Percentiles rank a stretch among this genome's conserved stretches.
Evolutionary conservation across 2,113 vertebrate species (phyloP).

Genomic region (Grallaria varia): DNA sequence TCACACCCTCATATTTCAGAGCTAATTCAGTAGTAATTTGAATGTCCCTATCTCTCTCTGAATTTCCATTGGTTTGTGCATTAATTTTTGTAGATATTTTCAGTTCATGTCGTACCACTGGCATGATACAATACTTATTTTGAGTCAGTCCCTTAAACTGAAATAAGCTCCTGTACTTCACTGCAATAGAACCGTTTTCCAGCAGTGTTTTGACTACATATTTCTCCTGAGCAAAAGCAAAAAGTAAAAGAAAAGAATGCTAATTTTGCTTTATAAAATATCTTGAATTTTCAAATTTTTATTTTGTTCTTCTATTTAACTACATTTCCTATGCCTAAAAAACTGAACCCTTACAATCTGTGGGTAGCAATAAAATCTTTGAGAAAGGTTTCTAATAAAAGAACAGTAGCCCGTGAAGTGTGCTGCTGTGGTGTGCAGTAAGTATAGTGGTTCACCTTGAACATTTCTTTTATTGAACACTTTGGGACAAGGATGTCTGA

Average conservation of each 20-base stretch:
- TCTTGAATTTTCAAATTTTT: background rate
- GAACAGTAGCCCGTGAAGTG: slow-evolving; percentile 45
- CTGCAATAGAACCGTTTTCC: background rate
- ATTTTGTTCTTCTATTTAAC: background rate
- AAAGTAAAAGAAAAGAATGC: background rate
- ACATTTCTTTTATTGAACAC: slow-evolving; percentile 47
- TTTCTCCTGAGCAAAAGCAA: background rate
- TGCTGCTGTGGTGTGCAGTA: background rate
- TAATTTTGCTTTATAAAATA: background rate
- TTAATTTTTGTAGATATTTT: background rate
- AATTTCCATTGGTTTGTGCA: background rate
- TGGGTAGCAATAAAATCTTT: background rate
- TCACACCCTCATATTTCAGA: background rate
- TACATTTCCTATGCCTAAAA: background rate
- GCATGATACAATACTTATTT: background rate
- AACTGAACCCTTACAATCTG: background rate
- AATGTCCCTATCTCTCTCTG: background rate
- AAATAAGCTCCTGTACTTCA: background rate
- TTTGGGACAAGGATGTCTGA: slow-evolving; percentile 66
- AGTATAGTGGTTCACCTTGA: slow-evolving; percentile 35
- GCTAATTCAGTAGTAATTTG: background rate
- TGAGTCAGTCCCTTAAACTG: background rate
- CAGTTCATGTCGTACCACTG: background rate
- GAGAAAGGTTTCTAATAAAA: background rate
- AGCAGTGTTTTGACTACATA: background rate